Base-by-base conservation (phyloP, 2,888 invertebrate species). In the Ophonus ardosiacus region DNA sequence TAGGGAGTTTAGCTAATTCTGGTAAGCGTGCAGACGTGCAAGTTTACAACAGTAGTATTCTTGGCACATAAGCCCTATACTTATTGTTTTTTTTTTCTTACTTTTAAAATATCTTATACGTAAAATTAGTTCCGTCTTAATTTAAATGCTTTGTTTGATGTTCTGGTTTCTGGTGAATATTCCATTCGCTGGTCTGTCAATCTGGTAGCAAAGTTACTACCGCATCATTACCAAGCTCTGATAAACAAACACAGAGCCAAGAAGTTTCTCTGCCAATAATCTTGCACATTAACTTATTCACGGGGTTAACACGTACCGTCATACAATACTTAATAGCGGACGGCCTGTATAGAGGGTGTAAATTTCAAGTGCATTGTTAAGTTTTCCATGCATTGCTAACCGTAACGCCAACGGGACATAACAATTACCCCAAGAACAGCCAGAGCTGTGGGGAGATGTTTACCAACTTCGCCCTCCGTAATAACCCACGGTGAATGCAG, bases 311-410 rank as follows among this genome's bases (percentile, higher is more conserved):
- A 84, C 83, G 76, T 84, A 76, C 76, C 61, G 74, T 84, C 76
- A 76, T 84, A 76, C 83, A 76, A 84, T 65, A 84, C 76, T 84
- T 84, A 84, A 84, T 65, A 84, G 59, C 74, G 76, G 59, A 18
- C 68, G 68, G 24, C 56, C 71, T 38, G 61, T 81, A 71, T 31
- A 24, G 61, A 10, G 38, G 59, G 63, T 79, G 76, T 84, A 79
- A 84, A 79, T 84, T 76, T 65, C 84, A 84, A 78, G 68, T 84
- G 84, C 84, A 84, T 84, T 84, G 84, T 84, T 79, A 79, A 84
- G 84, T 84, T 84, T 78, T 74, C 57, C 40, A 7, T 31, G 74
- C 57, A 74, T 43, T 68, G 68, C 63, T 81, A 82, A 83, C 61
- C 61, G 59, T 83, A 83, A 83, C 76, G 63, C 38, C 57, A 51